Evolutionary conservation across 64 coral and sea anemone species (phyloP).

Genomic region (Cladopsammia gracilis): DNA sequence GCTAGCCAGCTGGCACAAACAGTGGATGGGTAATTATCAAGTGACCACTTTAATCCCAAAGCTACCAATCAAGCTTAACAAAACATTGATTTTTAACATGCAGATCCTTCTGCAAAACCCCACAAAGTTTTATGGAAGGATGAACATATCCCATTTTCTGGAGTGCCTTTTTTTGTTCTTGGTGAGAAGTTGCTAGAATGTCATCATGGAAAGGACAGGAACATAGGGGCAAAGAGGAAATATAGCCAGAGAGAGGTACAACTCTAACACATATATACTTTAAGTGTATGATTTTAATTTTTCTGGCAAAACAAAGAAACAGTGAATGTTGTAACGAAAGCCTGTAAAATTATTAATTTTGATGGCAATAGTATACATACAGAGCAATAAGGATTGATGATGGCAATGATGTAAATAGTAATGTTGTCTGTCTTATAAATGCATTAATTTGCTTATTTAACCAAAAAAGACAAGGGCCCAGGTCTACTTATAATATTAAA

Average conservation of each 20-base stretch:
- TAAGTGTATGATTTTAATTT: background rate
- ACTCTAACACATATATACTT: background rate
- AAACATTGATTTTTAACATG: background rate
- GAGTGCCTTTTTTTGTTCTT: conserved; percentile 54
- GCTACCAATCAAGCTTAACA: background rate
- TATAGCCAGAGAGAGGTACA: conserved; percentile 1
- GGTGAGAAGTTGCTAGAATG: conserved; percentile 62
- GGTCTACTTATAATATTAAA: background rate
- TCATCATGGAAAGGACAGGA: conserved; percentile 59
- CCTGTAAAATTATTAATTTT: too few relatives aligned
- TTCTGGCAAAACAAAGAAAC: background rate
- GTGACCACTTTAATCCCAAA: too few relatives aligned
- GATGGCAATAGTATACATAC: too few relatives aligned
- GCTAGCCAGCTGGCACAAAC: too few relatives aligned
- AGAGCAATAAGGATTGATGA: background rate
- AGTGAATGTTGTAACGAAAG: background rate
- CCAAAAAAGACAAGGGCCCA: background rate
- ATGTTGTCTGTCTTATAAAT: background rate
- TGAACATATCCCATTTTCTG: conserved; percentile 35
- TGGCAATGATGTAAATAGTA: background rate
- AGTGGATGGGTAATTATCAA: too few relatives aligned
- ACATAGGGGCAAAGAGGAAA: conserved; percentile 45
- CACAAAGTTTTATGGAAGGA: conserved; percentile 43
- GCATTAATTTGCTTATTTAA: background rate
- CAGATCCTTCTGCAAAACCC: conserved; percentile 16